These are phyloP conservation scores for Halisarca cf. caerulea DNA, from an alignment of 37 sponge, comb jelly and placozoan genomes.

Conservation along the genomic window DNA sequence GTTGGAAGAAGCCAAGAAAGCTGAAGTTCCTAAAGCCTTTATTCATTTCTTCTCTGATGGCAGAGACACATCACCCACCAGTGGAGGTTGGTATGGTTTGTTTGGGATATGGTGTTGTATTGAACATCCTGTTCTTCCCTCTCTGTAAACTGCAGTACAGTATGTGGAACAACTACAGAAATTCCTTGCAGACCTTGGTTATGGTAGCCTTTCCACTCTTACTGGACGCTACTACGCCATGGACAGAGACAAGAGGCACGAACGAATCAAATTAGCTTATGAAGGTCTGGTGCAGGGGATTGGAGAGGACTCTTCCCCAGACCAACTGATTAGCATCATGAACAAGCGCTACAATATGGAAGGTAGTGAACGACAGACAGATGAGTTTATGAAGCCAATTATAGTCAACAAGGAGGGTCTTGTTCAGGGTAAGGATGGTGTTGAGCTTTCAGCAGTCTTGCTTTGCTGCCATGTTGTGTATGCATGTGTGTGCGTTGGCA, in stretches of 20 bases:
- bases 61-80: constrained; percentile 91
- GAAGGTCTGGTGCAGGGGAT: constrained; percentile 86
- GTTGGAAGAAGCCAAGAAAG: constrained; percentile 76
- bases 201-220: constrained; percentile 88
- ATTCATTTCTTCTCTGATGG: constrained; percentile 98
- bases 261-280: constrained; percentile 87
- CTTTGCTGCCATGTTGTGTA: not conserved
- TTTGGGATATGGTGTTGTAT: not conserved
- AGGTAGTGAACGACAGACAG: constrained; percentile 71
- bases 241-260: constrained; percentile 96
- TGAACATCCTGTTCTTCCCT: not conserved
- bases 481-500: too few species aligned
- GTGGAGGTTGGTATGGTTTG: constrained; percentile 67
- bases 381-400: constrained; percentile 96
- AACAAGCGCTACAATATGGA: constrained; percentile 64
- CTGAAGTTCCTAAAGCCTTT: constrained; percentile 67
- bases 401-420: constrained; percentile 79
- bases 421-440: constrained; percentile 53
- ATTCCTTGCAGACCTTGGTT: constrained; percentile 49
- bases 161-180: constrained; percentile 67
- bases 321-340: constrained; percentile 58
- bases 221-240: constrained; percentile 97
- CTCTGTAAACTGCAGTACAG: constrained; percentile 41
- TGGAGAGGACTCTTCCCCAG: constrained; percentile 58
- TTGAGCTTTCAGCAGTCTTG: not conserved